Evolutionary conservation across 1,140 invertebrate genomes (phyloP), one percentile per base, ranked within the genome.

Genomic region (Drepana arcuata): DNA sequence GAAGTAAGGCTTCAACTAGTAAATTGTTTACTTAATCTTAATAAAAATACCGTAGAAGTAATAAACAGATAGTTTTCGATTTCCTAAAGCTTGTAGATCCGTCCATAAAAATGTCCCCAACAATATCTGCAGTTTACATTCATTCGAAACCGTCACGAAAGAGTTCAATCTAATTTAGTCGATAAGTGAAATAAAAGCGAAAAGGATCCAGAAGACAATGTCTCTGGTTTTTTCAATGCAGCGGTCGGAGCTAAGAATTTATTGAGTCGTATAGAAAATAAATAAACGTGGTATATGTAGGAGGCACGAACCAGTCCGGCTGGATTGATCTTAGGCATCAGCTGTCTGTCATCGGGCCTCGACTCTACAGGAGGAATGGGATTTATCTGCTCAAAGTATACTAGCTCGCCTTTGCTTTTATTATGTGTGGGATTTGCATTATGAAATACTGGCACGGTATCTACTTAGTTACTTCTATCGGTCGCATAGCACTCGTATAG

Each of bases 221-320:
- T 67, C 61, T 56, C 41, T 46, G 60, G 32, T 45, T 70, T 77
- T 73, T 71, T 67, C 54, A 66, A 57, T 65, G 55, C 57, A 54
- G 49, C 53, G 62, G 58, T 72, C 72, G 55, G 56, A 48, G 64
- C 71, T 70, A 70, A 68, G 65, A 74, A 79, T 79, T 75, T 79
- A 75, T 79, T 75, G 74, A 72, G 63, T 60, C 67, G 58, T 65
- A 59, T 27, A 16, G 39, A 27, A 46, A 46, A 54, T 48, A 59
- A 51, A 56, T 51, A 63, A 57, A 57, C 34, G 45, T 29, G 39
- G 24, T 44, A 34, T 41, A 42, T 42, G 37, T 39, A 39, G 24
- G 27, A 42, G 37, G 45, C 52, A 53, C 54, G 55, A 59, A 58
- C 59, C 47, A 42, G 63, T 63, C 60, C 30, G 48, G 52, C 54